phyloP scores from a whole-genome alignment of 2,888 invertebrate genomes.

The Omphaloscelis lunosa region DNA sequence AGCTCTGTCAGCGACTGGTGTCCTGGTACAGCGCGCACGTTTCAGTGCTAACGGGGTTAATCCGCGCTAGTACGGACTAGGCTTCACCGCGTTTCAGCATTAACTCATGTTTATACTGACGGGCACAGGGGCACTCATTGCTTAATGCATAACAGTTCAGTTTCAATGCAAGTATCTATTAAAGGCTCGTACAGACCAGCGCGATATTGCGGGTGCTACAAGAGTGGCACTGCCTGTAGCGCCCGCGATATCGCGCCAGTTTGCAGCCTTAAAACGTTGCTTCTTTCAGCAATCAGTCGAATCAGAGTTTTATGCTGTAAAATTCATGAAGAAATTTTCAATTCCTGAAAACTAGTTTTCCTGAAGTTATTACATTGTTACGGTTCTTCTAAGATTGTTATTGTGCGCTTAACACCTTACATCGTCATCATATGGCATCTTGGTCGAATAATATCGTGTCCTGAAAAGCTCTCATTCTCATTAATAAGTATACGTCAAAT shows the following conservation, averaged over 20 bases:
- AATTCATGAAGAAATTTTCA: background rate
- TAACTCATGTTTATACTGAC: slow-evolving; percentile 18
- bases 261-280: slow-evolving; percentile 10
- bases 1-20: slow-evolving; percentile 12
- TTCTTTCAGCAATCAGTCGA: slow-evolving; percentile 17
- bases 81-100: slow-evolving; percentile 54
- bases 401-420: too few relatives aligned
- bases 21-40: slow-evolving; percentile 45
- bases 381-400: background rate
- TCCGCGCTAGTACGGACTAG: slow-evolving; percentile 43
- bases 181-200: too few relatives aligned
- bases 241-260: too few relatives aligned
- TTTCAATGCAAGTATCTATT: slow-evolving; percentile 19
- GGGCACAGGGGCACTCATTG: slow-evolving; percentile 16
- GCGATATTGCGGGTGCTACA: too few relatives aligned
- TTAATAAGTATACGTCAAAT: too few relatives aligned
- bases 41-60: slow-evolving; percentile 60
- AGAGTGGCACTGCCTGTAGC: too few relatives aligned
- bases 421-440: background rate
- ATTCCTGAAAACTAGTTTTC: background rate
- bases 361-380: background rate
- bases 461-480: too few relatives aligned
- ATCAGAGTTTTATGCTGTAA: background rate
- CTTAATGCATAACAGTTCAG: slow-evolving; percentile 29
- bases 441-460: background rate